phyloP scores from a whole-genome alignment of 2,797 vertebrate species.

The Heliangelus exortis region DNA sequence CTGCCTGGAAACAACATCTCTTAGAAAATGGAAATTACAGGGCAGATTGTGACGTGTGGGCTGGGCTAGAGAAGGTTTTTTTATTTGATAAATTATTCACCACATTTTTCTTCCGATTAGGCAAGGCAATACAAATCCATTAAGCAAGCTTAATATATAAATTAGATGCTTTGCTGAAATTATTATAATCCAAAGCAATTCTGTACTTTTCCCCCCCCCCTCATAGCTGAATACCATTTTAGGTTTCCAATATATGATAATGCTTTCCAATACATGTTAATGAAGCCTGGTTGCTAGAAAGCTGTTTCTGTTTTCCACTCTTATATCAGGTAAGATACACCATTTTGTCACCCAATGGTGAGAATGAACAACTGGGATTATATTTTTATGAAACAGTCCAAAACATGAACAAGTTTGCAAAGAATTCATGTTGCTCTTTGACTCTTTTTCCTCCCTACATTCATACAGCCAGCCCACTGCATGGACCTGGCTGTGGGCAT shows the following conservation, averaged over 20 bases:
- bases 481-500: background rate
- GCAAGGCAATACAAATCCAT: conserved; percentile 50
- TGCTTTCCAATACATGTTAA: conserved; percentile 24
- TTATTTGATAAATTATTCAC: conserved; percentile 46
- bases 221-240: background rate
- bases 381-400: background rate
- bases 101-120: conserved; percentile 41
- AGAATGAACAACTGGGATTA: background rate
- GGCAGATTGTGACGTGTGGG: background rate
- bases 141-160: conserved; percentile 65
- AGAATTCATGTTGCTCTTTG: background rate
- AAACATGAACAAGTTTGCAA: background rate
- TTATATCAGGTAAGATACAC: background rate
- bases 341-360: background rate
- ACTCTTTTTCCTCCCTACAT: background rate
- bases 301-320: background rate
- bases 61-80: background rate
- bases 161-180: conserved; percentile 67
- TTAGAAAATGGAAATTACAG: conserved; percentile 38
- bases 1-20: background rate
- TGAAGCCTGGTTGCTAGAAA: background rate
- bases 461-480: too few relatives aligned
- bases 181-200: conserved; percentile 58
- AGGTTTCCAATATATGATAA: conserved; percentile 21
- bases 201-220: background rate